phyloP scores from a whole-genome alignment of 2,113 vertebrate species.

The Cavia aperea region DNA sequence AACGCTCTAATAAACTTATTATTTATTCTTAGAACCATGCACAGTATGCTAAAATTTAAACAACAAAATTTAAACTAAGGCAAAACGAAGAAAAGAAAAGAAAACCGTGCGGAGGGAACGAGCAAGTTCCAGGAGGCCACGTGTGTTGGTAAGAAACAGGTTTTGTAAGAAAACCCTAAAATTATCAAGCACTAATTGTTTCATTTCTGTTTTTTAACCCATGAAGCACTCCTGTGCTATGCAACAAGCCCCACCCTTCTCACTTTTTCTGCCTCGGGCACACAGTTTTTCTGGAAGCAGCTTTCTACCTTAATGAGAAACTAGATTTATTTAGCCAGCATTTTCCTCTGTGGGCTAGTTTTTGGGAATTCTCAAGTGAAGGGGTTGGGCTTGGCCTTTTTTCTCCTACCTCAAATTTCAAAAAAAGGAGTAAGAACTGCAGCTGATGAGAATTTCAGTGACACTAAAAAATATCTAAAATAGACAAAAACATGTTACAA shows the following conservation, averaged over 20 bases:
- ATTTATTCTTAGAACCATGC: neutral
- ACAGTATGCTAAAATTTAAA: neutral
- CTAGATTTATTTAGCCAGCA: neutral
- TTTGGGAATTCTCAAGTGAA: conserved; percentile 11
- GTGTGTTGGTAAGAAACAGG: neutral
- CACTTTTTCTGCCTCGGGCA: neutral
- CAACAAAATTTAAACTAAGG: neutral
- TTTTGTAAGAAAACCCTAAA: neutral
- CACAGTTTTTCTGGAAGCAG: neutral
- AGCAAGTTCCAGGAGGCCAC: neutral
- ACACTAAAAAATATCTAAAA: neutral
- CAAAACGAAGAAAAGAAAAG: neutral
- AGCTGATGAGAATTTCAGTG: neutral
- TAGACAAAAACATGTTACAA: neutral
- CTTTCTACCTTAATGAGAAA: neutral
- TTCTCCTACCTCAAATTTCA: neutral
- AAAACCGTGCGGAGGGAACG: neutral
- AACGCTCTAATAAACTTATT: neutral
- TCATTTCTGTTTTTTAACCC: neutral
- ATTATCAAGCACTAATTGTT: neutral
- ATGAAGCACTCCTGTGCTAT: neutral
- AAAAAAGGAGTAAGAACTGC: neutral
- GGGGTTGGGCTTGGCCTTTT: neutral
- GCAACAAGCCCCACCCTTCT: neutral
- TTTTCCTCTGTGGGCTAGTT: neutral